Evolutionary conservation across 2,888 invertebrate genomes (phyloP).

Genomic region (Xestia ashworthii): DNA sequence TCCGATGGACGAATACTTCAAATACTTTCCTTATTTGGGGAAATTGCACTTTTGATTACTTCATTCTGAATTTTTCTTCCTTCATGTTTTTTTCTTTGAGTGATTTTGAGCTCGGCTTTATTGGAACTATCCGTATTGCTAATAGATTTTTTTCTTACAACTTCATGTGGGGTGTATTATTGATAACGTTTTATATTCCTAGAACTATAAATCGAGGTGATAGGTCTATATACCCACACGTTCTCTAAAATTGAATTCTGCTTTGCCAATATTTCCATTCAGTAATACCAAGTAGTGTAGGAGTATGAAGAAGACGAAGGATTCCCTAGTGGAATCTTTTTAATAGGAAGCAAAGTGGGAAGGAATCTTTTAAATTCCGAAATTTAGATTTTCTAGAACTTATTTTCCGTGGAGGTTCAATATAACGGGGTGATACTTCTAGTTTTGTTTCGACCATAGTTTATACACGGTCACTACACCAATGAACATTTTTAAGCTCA

Average conservation of each 20-base stretch:
- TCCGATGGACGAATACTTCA: constrained; percentile 80
- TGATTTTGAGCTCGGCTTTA: constrained; percentile 45
- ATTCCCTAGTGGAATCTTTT: constrained; percentile 14
- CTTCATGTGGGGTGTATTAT: background rate
- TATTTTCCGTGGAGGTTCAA: background rate
- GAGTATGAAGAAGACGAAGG: background rate
- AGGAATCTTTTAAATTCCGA: background rate
- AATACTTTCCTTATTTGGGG: constrained; percentile 79
- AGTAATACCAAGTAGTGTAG: constrained; percentile 23
- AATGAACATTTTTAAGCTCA: constrained; percentile 13
- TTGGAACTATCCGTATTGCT: constrained; percentile 21
- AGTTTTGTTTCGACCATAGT: background rate
- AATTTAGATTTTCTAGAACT: background rate
- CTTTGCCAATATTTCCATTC: constrained; percentile 9
- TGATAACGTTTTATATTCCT: background rate
- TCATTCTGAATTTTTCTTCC: constrained; percentile 73
- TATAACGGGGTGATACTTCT: background rate
- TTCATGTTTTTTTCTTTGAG: constrained; percentile 48
- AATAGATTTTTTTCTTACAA: constrained; percentile 8
- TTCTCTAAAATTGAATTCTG: constrained; percentile 10
- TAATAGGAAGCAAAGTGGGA: background rate
- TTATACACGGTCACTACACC: background rate
- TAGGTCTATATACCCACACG: background rate
- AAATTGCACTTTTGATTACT: constrained; percentile 81
- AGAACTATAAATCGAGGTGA: constrained; percentile 1